A percentile compares a stretch with the other conserved stretches of the same genome.
Conservation (phyloP, 2,797 vertebrate species). For the Myotis vivesi region DNA sequence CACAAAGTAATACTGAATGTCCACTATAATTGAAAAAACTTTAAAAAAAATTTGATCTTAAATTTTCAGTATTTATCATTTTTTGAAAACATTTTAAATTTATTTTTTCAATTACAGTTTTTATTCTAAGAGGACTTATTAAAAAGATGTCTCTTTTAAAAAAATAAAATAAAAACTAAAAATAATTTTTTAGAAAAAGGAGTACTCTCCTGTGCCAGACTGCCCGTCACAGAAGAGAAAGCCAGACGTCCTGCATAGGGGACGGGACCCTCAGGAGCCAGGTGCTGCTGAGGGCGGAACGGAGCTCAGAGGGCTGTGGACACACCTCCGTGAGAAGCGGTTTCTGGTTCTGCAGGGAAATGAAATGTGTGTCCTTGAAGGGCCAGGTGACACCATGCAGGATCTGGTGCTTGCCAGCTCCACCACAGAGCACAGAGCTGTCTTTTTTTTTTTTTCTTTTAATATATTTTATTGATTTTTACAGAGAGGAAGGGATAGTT, state of each 20-base stretch:
- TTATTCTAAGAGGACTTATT: background rate
- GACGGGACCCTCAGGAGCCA: background rate
- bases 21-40: background rate
- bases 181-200: background rate
- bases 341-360: background rate
- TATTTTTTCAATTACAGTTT: background rate
- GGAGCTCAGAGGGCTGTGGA: background rate
- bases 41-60: background rate
- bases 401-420: background rate
- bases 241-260: rapidly evolving
- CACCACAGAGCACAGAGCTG: background rate
- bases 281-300: too few species aligned
- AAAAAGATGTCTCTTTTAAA: background rate
- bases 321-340: background rate
- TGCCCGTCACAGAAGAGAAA: background rate
- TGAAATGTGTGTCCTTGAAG: background rate
- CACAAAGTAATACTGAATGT: background rate
- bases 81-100: background rate
- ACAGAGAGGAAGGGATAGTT: too few species aligned
- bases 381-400: rapidly evolving
- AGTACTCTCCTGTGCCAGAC: background rate
- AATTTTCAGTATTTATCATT: background rate
- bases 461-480: too few species aligned
- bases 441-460: too few species aligned
- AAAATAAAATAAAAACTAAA: background rate